Conservation (phyloP, 2,888 invertebrate genomes). For the Epistrophella euchroma region DNA sequence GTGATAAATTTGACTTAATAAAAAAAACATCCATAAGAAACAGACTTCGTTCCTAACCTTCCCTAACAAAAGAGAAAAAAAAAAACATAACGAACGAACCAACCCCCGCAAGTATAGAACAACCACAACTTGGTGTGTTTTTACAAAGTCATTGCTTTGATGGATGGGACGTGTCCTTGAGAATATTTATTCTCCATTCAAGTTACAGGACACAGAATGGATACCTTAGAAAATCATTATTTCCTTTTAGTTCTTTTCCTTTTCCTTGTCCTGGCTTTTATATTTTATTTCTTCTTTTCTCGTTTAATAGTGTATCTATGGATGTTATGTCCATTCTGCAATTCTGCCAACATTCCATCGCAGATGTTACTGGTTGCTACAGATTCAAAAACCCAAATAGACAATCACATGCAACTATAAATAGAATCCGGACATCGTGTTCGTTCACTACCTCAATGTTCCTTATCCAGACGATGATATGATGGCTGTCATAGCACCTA, state of each 20-base stretch:
- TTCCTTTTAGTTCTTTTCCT: slow-evolving; percentile 55
- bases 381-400: slow-evolving; percentile 82
- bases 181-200: slow-evolving; percentile 44
- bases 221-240: slow-evolving; percentile 40
- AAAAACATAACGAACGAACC: slow-evolving; percentile 17
- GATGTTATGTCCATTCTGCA: slow-evolving; percentile 99
- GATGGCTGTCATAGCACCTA: slow-evolving; percentile 94
- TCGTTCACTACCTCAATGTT: slow-evolving; percentile 99
- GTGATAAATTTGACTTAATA: slow-evolving; percentile 78
- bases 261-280: slow-evolving; percentile 66
- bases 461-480: slow-evolving; percentile 98
- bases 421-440: slow-evolving; percentile 98
- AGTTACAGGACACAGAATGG: slow-evolving; percentile 3
- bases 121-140: slow-evolving; percentile 51
- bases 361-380: slow-evolving; percentile 98
- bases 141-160: slow-evolving; percentile 65
- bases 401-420: slow-evolving; percentile 12
- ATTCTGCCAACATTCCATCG: slow-evolving; percentile 99
- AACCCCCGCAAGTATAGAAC: background rate
- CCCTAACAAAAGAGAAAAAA: background rate
- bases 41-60: slow-evolving; percentile 37
- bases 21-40: slow-evolving; percentile 49
- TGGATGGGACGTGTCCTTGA: slow-evolving; percentile 62
- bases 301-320: slow-evolving; percentile 94
- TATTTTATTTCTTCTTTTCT: slow-evolving; percentile 71